Base-by-base conservation (phyloP, 2,888 invertebrate genomes). In the Sphaerophoria rueppellii region DNA sequence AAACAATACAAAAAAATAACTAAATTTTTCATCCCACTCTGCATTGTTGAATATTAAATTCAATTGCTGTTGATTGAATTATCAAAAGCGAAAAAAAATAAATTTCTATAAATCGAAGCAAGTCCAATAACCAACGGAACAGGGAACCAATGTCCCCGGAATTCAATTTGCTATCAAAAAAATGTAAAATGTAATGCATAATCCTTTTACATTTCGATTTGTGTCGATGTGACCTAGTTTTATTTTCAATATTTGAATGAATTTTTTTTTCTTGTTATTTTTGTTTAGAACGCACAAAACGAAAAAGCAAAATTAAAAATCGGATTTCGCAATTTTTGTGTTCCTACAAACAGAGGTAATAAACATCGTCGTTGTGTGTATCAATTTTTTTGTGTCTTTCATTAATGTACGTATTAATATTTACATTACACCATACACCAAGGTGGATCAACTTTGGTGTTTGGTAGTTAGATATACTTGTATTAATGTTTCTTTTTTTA, bases 161-260 rank as follows among this genome's bases (percentile, higher is more conserved):
- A 43, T 43, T 9, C 9, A 43, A 9, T 43, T 43, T 9, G 9
- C 12, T 9, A 24, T 24, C 2, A 1, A 24, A 24, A 24, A 24
- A 1, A 9, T n/a, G 3, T 40, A 40, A 35, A 52, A 52, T 65
- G 6, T 52, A 52, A 65, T 65, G 37, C 52, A 67, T 54, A 67
- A 67, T 60, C 48, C 54, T 24, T n/a, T 12, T 52, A 34, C 50
- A 54, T 67, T 67, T 60, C 60, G 60, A 60, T 60, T 43, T 43
- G 24, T 43, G 24, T 60, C 40, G 60, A 60, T 24, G 40, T 67
- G 67, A 67, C 67, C 67, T 54, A 67, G 67, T 40, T 67, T 67
- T 24, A 54, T 40, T 6, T 35, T 60, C 40, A 54, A 24, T 32
- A 37, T 54, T 37, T 40, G 7, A 63, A 46, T 48, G n/a, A 12